Evolutionary conservation across 2,113 vertebrate species (phyloP).

Genomic region (Myodes glareolus): DNA sequence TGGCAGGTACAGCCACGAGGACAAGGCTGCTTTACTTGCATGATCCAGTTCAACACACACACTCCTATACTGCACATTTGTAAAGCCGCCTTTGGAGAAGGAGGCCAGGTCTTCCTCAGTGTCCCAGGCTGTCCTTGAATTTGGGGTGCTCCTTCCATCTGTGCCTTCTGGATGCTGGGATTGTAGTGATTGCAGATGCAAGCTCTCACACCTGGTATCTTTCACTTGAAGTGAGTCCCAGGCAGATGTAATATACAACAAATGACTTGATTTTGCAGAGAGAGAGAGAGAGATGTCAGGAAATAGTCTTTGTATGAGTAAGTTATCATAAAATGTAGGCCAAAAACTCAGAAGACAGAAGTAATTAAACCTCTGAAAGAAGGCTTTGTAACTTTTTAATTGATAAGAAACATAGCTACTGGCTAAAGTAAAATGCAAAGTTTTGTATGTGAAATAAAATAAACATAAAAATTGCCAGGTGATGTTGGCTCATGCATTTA

Average conservation of each 20-base stretch:
- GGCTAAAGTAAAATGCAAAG: not conserved
- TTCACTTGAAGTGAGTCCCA: not conserved
- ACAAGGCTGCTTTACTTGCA: not conserved
- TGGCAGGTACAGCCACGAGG: not conserved
- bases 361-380: not conserved
- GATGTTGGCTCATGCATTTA: not conserved
- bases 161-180: not conserved
- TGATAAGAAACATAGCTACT: not conserved
- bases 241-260: fast-evolving
- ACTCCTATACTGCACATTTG: too few species aligned
- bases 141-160: not conserved
- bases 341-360: not conserved
- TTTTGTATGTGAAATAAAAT: not conserved
- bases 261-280: not conserved
- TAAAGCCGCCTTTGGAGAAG: not conserved
- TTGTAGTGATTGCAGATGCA: not conserved
- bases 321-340: not conserved
- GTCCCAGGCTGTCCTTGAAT: not conserved
- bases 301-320: not conserved
- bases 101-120: not conserved
- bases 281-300: not conserved
- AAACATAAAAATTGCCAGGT: not conserved
- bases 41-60: fast-evolving
- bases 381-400: not conserved
- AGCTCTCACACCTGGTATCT: not conserved